Evolutionary conservation across 2,888 invertebrate genomes (phyloP).

Genomic region (Schrankia costaestrigalis): DNA sequence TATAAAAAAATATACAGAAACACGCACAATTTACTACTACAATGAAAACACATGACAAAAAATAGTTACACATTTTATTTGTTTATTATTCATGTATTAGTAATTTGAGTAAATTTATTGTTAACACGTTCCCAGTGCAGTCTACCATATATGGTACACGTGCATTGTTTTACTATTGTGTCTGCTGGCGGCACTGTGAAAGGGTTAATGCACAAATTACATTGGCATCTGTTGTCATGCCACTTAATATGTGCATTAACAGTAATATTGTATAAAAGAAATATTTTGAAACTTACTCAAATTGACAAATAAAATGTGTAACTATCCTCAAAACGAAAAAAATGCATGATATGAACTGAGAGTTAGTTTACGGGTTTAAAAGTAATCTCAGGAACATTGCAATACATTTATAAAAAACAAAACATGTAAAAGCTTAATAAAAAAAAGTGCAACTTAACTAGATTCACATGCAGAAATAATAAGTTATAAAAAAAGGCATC

Average conservation of each 20-base stretch:
- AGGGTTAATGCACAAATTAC: no score
- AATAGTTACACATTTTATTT: constrained; percentile 10
- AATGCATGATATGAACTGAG: constrained; percentile 6
- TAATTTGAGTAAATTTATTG: no score
- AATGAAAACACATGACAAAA: constrained; percentile 25
- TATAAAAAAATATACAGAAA: constrained; percentile 38
- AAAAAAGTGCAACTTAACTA: constrained; percentile 28
- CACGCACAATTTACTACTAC: constrained; percentile 20
- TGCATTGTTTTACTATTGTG: no score
- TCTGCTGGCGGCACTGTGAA: no score
- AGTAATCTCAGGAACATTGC: constrained; percentile 7
- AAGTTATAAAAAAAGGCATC: constrained; percentile 8
- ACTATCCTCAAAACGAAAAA: constrained; percentile 16
- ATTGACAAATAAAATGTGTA: constrained; percentile 16
- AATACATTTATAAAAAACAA: constrained; percentile 16
- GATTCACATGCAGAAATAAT: constrained; percentile 34
- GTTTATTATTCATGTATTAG: not conserved
- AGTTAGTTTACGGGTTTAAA: not conserved
- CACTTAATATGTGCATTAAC: no score
- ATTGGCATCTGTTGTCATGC: no score
- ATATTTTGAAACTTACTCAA: no score
- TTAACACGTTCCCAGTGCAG: no score
- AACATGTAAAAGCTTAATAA: constrained; percentile 30
- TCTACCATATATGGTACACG: no score
- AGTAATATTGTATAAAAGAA: no score